phyloP scores from a whole-genome alignment of 1,140 invertebrate species.

The Anastrepha obliqua region DNA sequence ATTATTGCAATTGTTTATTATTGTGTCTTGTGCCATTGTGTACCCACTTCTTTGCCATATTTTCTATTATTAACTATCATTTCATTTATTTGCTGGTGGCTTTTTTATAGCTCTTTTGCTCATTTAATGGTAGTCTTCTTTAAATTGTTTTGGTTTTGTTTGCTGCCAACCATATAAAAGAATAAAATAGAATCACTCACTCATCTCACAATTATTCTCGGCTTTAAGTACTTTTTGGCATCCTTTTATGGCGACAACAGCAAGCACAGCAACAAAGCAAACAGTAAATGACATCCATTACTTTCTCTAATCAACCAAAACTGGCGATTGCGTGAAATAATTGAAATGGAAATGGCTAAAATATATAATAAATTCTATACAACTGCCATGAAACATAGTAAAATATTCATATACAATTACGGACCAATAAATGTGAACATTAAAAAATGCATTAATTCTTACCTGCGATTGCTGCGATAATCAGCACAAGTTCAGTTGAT shows the following conservation, averaged over 20 bases:
- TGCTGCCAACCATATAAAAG: background rate
- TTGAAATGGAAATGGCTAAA: constrained; percentile 7
- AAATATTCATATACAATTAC: no score
- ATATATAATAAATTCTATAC: background rate
- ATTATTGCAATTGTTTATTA: background rate
- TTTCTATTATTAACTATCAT: background rate
- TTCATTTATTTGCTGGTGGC: background rate
- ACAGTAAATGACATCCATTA: constrained; percentile 5
- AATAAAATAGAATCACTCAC: background rate
- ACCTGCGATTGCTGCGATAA: no score
- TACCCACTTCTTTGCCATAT: background rate
- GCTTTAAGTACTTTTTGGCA: background rate
- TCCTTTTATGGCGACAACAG: constrained; percentile 5
- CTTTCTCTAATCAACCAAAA: constrained; percentile 33
- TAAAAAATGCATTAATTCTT: no score
- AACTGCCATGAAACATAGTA: background rate
- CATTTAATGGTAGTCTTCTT: background rate
- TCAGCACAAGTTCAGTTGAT: no score
- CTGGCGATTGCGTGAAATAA: constrained; percentile 26
- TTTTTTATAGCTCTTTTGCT: background rate
- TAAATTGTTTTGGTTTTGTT: background rate
- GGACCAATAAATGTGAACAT: no score
- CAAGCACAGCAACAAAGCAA: background rate
- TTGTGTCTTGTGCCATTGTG: background rate
- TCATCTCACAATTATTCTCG: constrained; percentile 9